phyloP scores from a whole-genome alignment of 1,140 invertebrate genomes.

The Zaprionus camerounensis region DNA sequence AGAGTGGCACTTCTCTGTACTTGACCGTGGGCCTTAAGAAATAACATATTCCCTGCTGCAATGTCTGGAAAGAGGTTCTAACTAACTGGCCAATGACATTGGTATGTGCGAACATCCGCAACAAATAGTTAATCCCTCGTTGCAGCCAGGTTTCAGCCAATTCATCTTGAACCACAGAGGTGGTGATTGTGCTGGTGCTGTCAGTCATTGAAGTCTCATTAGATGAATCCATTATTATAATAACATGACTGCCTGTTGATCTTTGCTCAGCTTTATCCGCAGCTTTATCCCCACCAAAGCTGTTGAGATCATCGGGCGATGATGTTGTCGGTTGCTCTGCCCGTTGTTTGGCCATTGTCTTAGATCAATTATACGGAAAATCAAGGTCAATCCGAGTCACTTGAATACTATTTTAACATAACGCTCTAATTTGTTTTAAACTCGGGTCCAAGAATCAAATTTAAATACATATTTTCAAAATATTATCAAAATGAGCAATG shows the following conservation, averaged over 20 bases:
- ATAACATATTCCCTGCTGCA: conserved; percentile 2
- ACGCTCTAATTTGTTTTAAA: conserved; percentile 13
- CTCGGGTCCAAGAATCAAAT: conserved; percentile 18
- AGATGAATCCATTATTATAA: neutral
- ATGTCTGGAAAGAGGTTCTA: neutral
- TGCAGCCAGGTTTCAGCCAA: neutral
- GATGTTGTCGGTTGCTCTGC: conserved; percentile 16
- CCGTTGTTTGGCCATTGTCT: conserved; percentile 21
- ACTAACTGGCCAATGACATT: conserved; percentile 37
- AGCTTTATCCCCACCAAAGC: neutral
- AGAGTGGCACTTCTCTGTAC: conserved; percentile 42
- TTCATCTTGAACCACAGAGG: neutral
- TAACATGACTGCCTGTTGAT: neutral
- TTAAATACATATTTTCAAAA: conserved; percentile 6
- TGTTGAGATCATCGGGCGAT: neutral
- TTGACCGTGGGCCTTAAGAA: neutral
- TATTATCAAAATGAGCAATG: neutral
- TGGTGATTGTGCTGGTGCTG: neutral
- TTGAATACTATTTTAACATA: conserved; percentile 13
- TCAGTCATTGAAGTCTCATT: neutral
- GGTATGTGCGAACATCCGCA: neutral
- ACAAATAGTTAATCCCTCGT: neutral
- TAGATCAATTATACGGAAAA: conserved; percentile 6
- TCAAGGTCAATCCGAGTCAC: neutral
- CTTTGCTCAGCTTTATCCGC: neutral